Percentiles rank a stretch among this genome's conserved stretches.
Evolutionary conservation across 2,113 vertebrate genomes (phyloP).

Genomic region (Amphiprion ocellaris): DNA sequence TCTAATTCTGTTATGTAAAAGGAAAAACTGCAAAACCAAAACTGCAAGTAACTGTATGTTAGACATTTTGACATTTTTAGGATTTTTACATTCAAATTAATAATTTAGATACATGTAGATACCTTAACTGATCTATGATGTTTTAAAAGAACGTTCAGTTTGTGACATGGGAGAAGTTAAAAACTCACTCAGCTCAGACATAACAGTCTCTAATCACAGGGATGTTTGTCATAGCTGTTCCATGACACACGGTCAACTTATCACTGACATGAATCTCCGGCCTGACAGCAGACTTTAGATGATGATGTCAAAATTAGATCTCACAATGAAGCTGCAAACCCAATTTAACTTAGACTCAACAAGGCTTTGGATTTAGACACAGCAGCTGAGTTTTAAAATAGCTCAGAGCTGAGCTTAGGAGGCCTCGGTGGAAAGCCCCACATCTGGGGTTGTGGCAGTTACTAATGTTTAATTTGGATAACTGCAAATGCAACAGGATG

Average conservation of each 20-base stretch:
- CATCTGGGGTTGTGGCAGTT: slow-evolving; percentile 24
- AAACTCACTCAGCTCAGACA: not conserved
- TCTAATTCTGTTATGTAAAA: not conserved
- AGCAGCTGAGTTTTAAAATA: slow-evolving; percentile 77
- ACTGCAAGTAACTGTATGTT: no score
- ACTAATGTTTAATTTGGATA: slow-evolving; percentile 22
- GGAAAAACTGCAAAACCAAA: no score
- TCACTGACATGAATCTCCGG: not conserved
- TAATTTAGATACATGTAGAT: not conserved
- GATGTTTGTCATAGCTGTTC: slow-evolving; percentile 8
- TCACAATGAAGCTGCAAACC: slow-evolving; percentile 45
- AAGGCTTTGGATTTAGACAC: slow-evolving; percentile 29
- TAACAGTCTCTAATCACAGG: not conserved
- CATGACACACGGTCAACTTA: slow-evolving; percentile 5
- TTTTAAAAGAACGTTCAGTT: not conserved
- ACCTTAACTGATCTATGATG: no score
- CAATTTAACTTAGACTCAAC: slow-evolving; percentile 66
- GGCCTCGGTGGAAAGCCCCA: slow-evolving; percentile 51
- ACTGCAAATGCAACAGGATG: not conserved
- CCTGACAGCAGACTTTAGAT: slow-evolving; percentile 39
- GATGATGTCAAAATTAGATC: slow-evolving; percentile 53
- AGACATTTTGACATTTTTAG: not conserved
- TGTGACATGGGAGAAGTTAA: not conserved
- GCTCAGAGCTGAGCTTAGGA: slow-evolving; percentile 32
- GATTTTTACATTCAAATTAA: no score